phyloP scores from a whole-genome alignment of 2,888 invertebrate species.

The Bimastos eiseni region DNA sequence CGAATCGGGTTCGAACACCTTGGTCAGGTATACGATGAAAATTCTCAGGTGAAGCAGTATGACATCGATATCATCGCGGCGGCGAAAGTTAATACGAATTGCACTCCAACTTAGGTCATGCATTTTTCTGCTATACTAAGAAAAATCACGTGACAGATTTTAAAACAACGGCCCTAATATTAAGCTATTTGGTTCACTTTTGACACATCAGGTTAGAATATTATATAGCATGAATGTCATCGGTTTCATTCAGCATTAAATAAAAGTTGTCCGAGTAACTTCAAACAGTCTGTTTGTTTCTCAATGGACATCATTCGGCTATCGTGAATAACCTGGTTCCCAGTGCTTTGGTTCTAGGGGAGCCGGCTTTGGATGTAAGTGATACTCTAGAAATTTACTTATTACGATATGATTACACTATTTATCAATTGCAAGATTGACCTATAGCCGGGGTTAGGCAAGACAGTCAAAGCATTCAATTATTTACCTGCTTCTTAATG shows the following conservation, averaged over 20 bases:
- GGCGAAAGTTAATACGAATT: constrained; percentile 3
- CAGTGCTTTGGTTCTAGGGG: no score
- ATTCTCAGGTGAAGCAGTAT: constrained; percentile 1
- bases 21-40: constrained; percentile 28
- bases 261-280: neutral
- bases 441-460: no score
- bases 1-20: constrained; percentile 29
- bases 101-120: constrained; percentile 9
- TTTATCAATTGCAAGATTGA: no score
- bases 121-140: neutral
- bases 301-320: neutral
- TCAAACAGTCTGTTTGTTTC: neutral
- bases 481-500: no score
- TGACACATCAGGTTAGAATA: neutral
- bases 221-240: neutral
- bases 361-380: no score
- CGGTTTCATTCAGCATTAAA: neutral
- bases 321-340: no score
- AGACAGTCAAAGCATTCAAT: no score
- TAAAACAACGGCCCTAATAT: neutral
- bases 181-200: neutral
- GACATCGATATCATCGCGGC: constrained; percentile 26
- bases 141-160: neutral
- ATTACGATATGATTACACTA: no score
- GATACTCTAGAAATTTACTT: no score